Conservation (phyloP, 2,888 invertebrate species). For the Oxystoma pomonae region DNA sequence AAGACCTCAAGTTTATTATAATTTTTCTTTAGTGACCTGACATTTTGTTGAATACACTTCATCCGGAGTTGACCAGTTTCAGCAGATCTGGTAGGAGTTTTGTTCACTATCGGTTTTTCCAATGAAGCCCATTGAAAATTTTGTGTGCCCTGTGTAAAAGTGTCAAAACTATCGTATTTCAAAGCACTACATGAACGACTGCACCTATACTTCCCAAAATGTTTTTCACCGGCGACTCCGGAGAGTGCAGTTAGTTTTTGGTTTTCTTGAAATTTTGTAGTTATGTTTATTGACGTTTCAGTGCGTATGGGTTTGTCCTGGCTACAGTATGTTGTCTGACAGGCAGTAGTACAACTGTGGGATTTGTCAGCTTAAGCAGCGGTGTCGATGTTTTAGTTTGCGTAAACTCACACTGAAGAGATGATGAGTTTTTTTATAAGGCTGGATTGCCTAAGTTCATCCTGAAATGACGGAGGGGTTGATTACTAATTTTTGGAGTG, state of each 20-base stretch:
- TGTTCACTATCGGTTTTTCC: neutral
- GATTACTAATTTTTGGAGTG: neutral
- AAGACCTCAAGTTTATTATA: neutral
- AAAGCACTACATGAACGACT: too few species aligned
- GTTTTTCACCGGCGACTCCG: too few species aligned
- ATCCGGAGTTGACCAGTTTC: neutral
- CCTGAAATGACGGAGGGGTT: neutral
- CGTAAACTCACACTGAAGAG: too few species aligned
- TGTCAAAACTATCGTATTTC: too few species aligned
- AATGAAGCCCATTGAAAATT: neutral
- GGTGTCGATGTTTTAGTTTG: neutral
- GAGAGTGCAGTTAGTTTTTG: too few species aligned
- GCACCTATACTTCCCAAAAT: too few species aligned
- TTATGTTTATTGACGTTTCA: neutral
- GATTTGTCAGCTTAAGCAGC: neutral
- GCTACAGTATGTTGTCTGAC: neutral
- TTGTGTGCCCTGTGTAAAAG: neutral
- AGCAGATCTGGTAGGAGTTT: neutral
- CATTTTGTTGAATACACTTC: neutral
- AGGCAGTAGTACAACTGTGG: neutral
- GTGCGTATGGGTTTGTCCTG: too few species aligned
- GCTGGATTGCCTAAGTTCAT: neutral
- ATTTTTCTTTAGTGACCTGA: neutral
- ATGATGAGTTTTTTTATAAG: neutral
- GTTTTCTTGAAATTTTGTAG: too few species aligned